phyloP scores from a whole-genome alignment of 37 sponge, comb jelly and placozoan genomes.

The Amphimedon queenslandica region DNA sequence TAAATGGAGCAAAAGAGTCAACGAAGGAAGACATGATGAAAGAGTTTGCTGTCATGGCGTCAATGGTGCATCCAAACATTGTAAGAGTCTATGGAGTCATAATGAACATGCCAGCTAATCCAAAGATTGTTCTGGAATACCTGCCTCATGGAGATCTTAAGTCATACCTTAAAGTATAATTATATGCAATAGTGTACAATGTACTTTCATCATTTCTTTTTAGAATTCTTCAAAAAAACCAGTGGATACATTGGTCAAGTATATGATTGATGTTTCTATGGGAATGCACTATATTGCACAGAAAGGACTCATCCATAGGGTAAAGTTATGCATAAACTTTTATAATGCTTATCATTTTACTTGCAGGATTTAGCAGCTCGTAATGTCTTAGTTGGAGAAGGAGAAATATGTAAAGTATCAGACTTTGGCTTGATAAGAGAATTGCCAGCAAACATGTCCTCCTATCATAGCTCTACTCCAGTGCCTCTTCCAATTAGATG shows the following conservation, averaged over 20 bases:
- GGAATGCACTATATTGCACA: constrained; percentile 81
- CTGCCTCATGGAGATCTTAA: constrained; percentile 60
- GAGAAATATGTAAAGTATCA: constrained; percentile 76
- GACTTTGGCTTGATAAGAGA: constrained; percentile 83
- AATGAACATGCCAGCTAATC: constrained; percentile 7
- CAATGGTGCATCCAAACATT: constrained; percentile 45
- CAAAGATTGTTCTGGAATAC: constrained; percentile 65
- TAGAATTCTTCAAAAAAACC: constrained; percentile 21
- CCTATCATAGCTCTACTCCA: constrained; percentile 16
- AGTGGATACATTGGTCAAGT: constrained; percentile 45
- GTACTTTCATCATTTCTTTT: background rate
- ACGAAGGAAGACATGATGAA: constrained; percentile 7
- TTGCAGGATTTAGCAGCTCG: too few relatives aligned
- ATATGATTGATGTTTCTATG: constrained; percentile 66
- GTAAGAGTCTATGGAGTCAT: constrained; percentile 42
- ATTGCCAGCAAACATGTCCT: constrained; percentile 29
- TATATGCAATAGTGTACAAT: background rate
- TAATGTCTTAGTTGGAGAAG: constrained; percentile 58
- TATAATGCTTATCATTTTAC: background rate
- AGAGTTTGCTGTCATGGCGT: constrained; percentile 48
- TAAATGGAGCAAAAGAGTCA: constrained; percentile 7
- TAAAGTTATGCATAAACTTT: background rate
- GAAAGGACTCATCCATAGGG: constrained; percentile 40
- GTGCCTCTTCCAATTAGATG: constrained; percentile 47
- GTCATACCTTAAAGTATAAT: constrained; percentile 31